Base-by-base conservation (phyloP, 2,888 invertebrate species). In the Prosapia bicincta region DNA sequence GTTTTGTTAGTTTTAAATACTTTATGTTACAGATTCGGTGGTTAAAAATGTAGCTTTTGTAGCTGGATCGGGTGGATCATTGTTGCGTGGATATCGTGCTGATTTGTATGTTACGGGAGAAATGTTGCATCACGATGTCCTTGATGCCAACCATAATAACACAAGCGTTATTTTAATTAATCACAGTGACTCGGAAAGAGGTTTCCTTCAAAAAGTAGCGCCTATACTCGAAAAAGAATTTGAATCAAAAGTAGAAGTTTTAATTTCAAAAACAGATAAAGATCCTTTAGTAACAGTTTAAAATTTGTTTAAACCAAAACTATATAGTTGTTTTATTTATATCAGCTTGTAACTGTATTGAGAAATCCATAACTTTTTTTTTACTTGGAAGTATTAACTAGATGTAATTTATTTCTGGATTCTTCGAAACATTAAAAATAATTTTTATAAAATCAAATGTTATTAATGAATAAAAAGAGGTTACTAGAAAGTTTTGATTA, bases 71-170 rank as follows among this genome's bases (percentile, higher is more conserved):
- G 98, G 98, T 0, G 87, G 88, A 6, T 92, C 94, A 0, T 89
- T 98, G 1, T 85, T 98, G 24, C 90, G 90, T 79, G 90, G 89
- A 15, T 87, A 91, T 0, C 76, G 84, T 23, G 95, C 93, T 1
- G 95, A 97, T 85, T 86, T 98, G 15, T 94, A 93, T 82, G 84
- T 98, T 38, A 97, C 97, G 20, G 94, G 90, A 86, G 98, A 98
- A 88, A 97, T 98, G 97, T 89, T 94, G 0, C 98, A 98, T 85
- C 98, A 98, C 83, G 97, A 98, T 80, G 86, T 97, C 0, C 87
- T 98, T 38, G 95, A 98, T 82, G 96, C 95, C 0, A 88, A 91
- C 26, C 95, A 96, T 81, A 90, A 88, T 74, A 92, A 93, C 28
- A 28, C 72, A 10, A 69, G 68, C 7, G 76, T 78, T 23, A 92